These are phyloP conservation scores for Dastarcus helophoroides DNA, from an alignment of 2,888 invertebrate genomes.

Conservation along the genomic window DNA sequence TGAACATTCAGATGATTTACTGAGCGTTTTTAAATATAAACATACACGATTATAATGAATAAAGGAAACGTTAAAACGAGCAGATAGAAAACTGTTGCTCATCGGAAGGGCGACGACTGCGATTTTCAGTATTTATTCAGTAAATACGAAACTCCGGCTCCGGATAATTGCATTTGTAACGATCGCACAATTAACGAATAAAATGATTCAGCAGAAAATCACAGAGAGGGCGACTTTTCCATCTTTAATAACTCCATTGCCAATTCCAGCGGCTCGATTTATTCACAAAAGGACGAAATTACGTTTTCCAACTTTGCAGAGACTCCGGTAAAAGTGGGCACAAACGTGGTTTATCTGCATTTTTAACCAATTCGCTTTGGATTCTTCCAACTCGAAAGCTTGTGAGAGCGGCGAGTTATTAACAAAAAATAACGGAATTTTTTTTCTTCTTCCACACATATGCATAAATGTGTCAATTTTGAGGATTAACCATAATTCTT, in stretches of 20 bases:
- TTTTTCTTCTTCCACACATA: no score
- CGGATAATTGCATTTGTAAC: slow-evolving; percentile 36
- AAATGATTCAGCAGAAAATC: slow-evolving; percentile 34
- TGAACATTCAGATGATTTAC: no score
- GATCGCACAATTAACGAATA: slow-evolving; percentile 35
- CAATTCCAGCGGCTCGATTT: slow-evolving; percentile 26
- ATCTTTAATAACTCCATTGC: slow-evolving; percentile 28
- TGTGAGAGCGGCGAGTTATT: no score
- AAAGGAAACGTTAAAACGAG: no score
- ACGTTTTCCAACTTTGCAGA: slow-evolving; percentile 16
- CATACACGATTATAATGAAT: no score
- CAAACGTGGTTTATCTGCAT: slow-evolving; percentile 17
- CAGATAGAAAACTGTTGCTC: slow-evolving; percentile 29
- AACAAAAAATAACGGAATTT: no score
- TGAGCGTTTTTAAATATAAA: no score
- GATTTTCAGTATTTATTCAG: slow-evolving; percentile 32
- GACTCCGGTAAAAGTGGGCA: slow-evolving; percentile 20
- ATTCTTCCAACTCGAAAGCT: no score
- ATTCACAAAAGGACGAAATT: slow-evolving; percentile 22
- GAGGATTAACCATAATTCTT: no score
- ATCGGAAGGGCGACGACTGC: slow-evolving; percentile 19
- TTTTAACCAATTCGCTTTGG: no score
- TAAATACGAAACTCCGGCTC: slow-evolving; percentile 32
- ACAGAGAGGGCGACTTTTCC: slow-evolving; percentile 18
- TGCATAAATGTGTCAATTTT: no score